Base-by-base conservation (phyloP, 1,140 invertebrate genomes). In the Drosophila persimilis region DNA sequence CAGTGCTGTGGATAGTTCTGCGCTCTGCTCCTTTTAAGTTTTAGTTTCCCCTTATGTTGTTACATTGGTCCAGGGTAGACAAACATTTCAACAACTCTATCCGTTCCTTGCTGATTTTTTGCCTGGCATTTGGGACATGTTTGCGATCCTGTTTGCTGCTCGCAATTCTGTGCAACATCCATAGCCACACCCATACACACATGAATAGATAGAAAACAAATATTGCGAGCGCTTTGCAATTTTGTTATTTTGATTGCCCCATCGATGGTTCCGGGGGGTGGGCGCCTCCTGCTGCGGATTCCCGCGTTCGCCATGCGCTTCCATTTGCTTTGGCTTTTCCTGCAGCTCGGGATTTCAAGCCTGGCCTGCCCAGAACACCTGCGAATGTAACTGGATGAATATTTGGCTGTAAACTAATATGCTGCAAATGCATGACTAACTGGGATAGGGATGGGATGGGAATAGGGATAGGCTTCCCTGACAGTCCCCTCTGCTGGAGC, bases 161-260 rank as follows among this genome's bases (percentile, higher is more conserved):
- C n/a, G 4, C 24, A 26, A 20, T 35, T 35, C n/a, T 35, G 39
- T 22, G 64, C 20, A 51, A 41, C 15, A n/a, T 11, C 11, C 29
- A 20, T n/a, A 17, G 17, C n/a, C 50, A 8, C 57, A 69, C 67
- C 1, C 9, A 4, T 3, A 39, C 35, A 39, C 35, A 39, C 35
- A 39, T 13, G 8, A 39, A 35, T 35, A 35, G 64, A 75, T 65
- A 71, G 70, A 58, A 56, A 52, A 75, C 67, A 79, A 73, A 75
- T 83, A 61, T 65, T 72, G 64, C 41, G 4, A 65, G 59, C 47
- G 67, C 55, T 62, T 73, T 73, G 73, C 58, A 50, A 77, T 80
- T 70, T 64, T 71, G 70, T 88, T 81, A 78, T 88, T 86, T 83
- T 65, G 75, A 77, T 74, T 78, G 78, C 64, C 53, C 24, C 29